Evolutionary conservation across 2,113 vertebrate species (phyloP).

Genomic region (Leiothrix lutea): DNA sequence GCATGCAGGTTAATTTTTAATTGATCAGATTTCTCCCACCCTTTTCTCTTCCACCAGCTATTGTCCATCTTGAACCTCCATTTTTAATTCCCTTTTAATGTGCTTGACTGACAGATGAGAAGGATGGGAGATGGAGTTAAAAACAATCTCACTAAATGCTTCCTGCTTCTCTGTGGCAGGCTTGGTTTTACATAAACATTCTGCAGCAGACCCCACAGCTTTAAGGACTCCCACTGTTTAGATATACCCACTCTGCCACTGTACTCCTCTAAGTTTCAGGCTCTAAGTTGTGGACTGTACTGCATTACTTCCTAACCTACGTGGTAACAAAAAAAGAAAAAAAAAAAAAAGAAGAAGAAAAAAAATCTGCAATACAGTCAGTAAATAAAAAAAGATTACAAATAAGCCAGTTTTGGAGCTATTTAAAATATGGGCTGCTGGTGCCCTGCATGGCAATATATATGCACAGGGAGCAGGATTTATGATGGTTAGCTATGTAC

Average conservation of each 20-base stretch:
- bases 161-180: background rate
- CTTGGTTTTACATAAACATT: background rate
- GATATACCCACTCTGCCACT: background rate
- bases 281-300: background rate
- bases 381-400: background rate
- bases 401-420: background rate
- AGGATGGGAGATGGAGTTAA: background rate
- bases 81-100: constrained; percentile 14
- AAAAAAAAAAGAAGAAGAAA: background rate
- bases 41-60: background rate
- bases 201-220: background rate
- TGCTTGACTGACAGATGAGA: background rate
- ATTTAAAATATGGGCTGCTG: background rate
- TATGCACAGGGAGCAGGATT: background rate
- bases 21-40: background rate
- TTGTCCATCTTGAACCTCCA: background rate
- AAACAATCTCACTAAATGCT: background rate
- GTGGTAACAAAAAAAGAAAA: background rate
- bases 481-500: background rate
- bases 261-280: background rate
- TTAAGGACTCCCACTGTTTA: background rate
- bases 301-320: background rate
- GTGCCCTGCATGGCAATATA: background rate
- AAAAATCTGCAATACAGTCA: background rate
- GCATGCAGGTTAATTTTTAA: constrained; percentile 9